Evolutionary conservation across 2,888 invertebrate genomes (phyloP), one percentile per base, ranked within the genome.

Genomic region (Tenthredo mesomela): DNA sequence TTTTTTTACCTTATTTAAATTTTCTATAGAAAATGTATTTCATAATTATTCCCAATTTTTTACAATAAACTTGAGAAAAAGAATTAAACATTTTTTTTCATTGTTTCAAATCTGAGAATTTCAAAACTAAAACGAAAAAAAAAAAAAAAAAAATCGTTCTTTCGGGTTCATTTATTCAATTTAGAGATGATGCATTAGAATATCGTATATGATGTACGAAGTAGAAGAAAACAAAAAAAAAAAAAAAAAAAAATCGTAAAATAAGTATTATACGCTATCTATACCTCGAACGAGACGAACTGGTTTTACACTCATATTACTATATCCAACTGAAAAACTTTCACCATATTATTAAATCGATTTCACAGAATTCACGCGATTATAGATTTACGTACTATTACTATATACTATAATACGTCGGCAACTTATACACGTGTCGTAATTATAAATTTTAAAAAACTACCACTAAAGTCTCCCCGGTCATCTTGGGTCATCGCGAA

Each of bases 401-500:
- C n/a, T n/a, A n/a, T n/a, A n/a, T n/a, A n/a, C n/a, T n/a, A 70
- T 29, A 70, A 9, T 70, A 37, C 37, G n/a, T 6, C 25, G n/a
- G 6, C 37, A 7, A 37, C 37, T n/a, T n/a, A 7, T 37, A 70
- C 70, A 70, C 70, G 70, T 70, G 70, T 70, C 70, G 70, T 70
- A 5, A 1, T 33, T 2, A 70, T 7, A 37, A 70, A 70, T 1
- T 70, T 70, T 9, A 37, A 70, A 37, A 70, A 61, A 61, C 7
- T n/a, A 37, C 33, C 70, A 70, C 37, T 70, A 37, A 29, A 70
- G 33, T 70, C 18, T 70, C 37, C 9, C 37, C 9, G 70, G 70
- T 29, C 70, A 70, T 70, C 70, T 21, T 37, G n/a, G 70, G 70
- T n/a, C 70, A 61, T 61, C 25, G 61, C 61, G 61, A 21, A 12